Conservation (phyloP, 2,113 vertebrate genomes). For the Corydoras maculifer region DNA sequence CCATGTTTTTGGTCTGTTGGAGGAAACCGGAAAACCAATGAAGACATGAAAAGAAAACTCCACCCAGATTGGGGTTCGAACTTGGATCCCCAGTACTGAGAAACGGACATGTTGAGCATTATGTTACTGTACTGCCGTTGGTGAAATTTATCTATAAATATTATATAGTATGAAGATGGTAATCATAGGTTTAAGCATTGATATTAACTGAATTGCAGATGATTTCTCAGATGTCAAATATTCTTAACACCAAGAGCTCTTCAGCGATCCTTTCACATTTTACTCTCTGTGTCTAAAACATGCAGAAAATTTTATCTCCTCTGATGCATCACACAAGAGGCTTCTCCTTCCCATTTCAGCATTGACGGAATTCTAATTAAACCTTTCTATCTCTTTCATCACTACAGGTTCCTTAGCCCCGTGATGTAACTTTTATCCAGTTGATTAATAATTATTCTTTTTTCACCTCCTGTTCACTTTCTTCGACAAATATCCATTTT, state of each 20-base stretch:
- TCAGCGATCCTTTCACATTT: constrained; percentile 39
- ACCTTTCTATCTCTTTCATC: constrained; percentile 16
- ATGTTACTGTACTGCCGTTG: too few relatives aligned
- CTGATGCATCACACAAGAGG: constrained; percentile 31
- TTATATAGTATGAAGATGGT: too few relatives aligned
- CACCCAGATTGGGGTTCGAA: too few relatives aligned
- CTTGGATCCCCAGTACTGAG: too few relatives aligned
- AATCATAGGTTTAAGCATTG: too few relatives aligned
- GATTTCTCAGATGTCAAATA: neutral
- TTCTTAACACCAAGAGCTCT: constrained; percentile 9
- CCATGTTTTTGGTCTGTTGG: too few relatives aligned
- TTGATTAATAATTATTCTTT: constrained; percentile 7
- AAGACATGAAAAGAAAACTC: too few relatives aligned
- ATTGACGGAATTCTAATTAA: constrained; percentile 19
- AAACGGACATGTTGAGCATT: too few relatives aligned
- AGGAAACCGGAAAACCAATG: too few relatives aligned
- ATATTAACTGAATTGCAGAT: too few relatives aligned
- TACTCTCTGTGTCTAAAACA: constrained; percentile 37
- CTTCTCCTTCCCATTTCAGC: constrained; percentile 1
- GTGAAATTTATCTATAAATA: too few relatives aligned
- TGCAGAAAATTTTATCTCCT: constrained; percentile 49
- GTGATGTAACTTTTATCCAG: constrained; percentile 1
- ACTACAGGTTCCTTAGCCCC: constrained; percentile 13
- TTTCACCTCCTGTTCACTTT: constrained; percentile 9
- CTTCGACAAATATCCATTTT: constrained; percentile 15